These are phyloP conservation scores for Oenanthe melanoleuca DNA, from an alignment of 2,113 vertebrate species.

Conservation along the genomic window DNA sequence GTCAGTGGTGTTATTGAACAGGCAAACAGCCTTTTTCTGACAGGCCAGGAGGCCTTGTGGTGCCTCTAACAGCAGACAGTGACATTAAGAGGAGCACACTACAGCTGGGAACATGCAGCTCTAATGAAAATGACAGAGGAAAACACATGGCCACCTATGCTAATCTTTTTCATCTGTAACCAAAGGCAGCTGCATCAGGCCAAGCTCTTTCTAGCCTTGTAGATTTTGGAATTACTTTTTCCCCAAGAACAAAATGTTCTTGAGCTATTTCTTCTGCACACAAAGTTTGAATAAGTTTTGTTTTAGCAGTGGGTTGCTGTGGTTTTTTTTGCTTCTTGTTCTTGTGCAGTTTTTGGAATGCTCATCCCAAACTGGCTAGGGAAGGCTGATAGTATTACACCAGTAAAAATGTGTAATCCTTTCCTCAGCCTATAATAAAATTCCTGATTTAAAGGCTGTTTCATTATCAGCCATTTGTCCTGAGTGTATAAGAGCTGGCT, in stretches of 20 bases:
- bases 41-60: accelerated
- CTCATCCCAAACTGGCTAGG: background rate
- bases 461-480: background rate
- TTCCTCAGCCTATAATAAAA: background rate
- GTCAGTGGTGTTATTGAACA: background rate
- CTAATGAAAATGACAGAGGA: background rate
- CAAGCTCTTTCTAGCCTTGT: background rate
- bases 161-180: background rate
- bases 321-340: background rate
- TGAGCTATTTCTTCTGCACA: background rate
- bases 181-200: background rate
- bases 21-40: background rate
- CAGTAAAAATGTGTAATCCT: background rate
- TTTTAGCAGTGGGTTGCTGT: background rate
- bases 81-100: background rate
- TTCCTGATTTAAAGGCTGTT: background rate
- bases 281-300: background rate
- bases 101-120: background rate
- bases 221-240: background rate
- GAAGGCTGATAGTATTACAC: background rate
- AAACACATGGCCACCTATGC: background rate
- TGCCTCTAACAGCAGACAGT: background rate
- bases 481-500: background rate
- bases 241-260: background rate
- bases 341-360: background rate